Evolutionary conservation across 2,113 vertebrate genomes (phyloP), one percentile per base, ranked within the genome.

Genomic region (Natator depressus): DNA sequence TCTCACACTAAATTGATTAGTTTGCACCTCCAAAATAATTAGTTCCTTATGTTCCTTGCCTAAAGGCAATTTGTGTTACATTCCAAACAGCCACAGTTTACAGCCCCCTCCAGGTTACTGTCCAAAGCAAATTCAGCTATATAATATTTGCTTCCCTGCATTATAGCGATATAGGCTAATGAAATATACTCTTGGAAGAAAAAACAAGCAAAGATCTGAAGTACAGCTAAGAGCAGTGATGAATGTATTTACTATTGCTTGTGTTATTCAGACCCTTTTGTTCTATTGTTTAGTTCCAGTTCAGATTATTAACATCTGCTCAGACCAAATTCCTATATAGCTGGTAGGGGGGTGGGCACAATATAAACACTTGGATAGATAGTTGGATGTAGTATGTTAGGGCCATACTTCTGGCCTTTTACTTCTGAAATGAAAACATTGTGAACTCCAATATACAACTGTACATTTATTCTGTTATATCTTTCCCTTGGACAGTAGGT

Each of bases 1-100:
- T 95, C 53, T 88, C 84, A 47, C 83, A 31, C n/a, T 96, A 80
- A 89, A 92, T 69, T 96, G 89, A 95, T 96, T 96, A 95, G 82
- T 95, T 96, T 95, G 83, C 85, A 96, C 94, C 93, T 95, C 94
- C 85, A 94, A 94, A 93, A 94, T 96, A 96, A 96, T 97, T 95
- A 96, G 87, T 93, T 93, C 95, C 97, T 91, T 96, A 92, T 96
- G 96, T 93, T 96, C 91, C 84, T 91, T 81, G 47, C 79, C 97
- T 90, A 55, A 91, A 95, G 88, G 94, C 97, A 97, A 91, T 94
- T 78, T 94, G 62, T 81, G 65, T 93, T 93, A 62, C 78, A 92
- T 95, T 96, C 89, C 86, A 90, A 89, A 86, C 35, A 5, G 84
- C 57, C 80, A 76, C 85, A 81, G 84, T 95, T 96, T 57, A 6